Evolutionary conservation across 2,113 vertebrate genomes (phyloP).

Genomic region (Chrysemys picta): DNA sequence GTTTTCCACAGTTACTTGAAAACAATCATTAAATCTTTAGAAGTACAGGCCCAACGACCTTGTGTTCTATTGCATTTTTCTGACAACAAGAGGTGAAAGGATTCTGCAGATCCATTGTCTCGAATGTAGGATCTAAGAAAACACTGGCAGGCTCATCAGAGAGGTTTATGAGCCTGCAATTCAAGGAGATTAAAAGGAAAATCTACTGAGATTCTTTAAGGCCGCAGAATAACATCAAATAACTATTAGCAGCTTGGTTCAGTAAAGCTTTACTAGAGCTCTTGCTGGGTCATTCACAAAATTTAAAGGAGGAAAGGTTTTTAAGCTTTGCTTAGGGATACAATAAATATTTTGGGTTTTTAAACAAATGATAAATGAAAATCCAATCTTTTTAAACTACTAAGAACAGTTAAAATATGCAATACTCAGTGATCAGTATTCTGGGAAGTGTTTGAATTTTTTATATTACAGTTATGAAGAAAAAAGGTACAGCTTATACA

Average conservation of each 20-base stretch:
- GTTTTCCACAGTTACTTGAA: slow-evolving; percentile 48
- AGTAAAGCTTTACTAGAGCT: slow-evolving; percentile 82
- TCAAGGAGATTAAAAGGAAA: slow-evolving; percentile 84
- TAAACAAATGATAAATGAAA: slow-evolving; percentile 70
- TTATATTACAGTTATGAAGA: slow-evolving; percentile 15
- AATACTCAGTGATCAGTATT: slow-evolving; percentile 55
- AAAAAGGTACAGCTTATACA: not conserved
- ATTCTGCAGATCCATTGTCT: slow-evolving; percentile 83
- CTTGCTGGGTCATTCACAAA: slow-evolving; percentile 84
- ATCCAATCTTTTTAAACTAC: slow-evolving; percentile 69
- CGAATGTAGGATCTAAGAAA: slow-evolving; percentile 81
- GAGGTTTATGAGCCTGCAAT: slow-evolving; percentile 84
- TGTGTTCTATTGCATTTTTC: slow-evolving; percentile 77
- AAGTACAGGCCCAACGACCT: slow-evolving; percentile 70
- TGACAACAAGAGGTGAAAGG: slow-evolving; percentile 82
- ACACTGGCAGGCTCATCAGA: slow-evolving; percentile 82
- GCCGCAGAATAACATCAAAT: slow-evolving; percentile 85
- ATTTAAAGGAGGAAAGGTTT: slow-evolving; percentile 79
- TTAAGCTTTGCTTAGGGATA: slow-evolving; percentile 81
- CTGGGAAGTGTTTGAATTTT: not conserved
- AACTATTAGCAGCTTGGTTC: slow-evolving; percentile 84
- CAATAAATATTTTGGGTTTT: slow-evolving; percentile 83
- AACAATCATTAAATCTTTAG: slow-evolving; percentile 67
- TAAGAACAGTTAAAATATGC: slow-evolving; percentile 71
- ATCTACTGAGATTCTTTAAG: slow-evolving; percentile 84